Percentiles rank a stretch among this genome's conserved stretches.
Conservation (phyloP, 2,113 vertebrate genomes). For the Chionis minor region DNA sequence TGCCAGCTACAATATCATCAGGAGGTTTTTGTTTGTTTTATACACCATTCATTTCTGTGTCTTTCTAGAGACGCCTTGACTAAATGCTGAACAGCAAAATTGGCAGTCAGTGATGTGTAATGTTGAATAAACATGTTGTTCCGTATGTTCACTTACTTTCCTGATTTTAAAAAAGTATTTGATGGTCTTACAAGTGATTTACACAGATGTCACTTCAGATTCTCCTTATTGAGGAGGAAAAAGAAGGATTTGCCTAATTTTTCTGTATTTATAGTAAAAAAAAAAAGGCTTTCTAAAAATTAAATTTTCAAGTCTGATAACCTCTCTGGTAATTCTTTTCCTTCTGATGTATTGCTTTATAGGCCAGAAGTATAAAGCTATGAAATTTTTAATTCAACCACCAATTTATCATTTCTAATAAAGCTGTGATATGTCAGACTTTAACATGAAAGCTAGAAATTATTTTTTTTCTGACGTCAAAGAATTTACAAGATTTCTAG, state of each 20-base stretch:
- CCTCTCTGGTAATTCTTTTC: background rate
- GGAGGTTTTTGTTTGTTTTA: background rate
- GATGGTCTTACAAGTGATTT: background rate
- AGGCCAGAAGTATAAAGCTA: background rate
- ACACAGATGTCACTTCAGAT: background rate
- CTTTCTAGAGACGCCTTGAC: background rate
- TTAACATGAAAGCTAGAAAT: background rate
- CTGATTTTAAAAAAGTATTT: background rate
- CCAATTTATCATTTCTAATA: background rate
- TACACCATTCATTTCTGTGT: background rate
- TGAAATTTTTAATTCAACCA: background rate
- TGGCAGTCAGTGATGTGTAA: background rate
- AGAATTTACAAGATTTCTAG: background rate
- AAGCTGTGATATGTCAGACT: background rate
- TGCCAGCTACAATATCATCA: background rate
- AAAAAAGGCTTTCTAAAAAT: background rate
- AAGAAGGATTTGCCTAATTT: background rate
- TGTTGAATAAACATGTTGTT: background rate
- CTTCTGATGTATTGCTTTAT: background rate
- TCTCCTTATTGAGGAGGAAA: background rate
- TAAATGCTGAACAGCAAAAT: background rate
- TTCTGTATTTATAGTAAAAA: background rate
- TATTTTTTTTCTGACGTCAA: background rate
- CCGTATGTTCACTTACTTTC: background rate
- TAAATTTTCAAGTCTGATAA: background rate